Evolutionary conservation across 2,888 invertebrate species (phyloP).

Genomic region (Diaperis boleti): DNA sequence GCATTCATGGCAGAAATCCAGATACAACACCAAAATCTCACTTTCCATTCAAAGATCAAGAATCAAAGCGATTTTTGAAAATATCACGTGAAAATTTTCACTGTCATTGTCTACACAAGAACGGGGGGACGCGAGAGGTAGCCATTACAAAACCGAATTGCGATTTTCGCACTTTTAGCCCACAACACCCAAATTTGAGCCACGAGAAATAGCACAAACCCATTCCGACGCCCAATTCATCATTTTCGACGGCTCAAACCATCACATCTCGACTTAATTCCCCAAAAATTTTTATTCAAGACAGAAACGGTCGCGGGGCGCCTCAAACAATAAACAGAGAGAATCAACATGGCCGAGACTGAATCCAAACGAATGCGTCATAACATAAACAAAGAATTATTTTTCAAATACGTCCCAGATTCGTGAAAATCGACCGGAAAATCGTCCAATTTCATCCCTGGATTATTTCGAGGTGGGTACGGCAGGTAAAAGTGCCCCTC

Average conservation of each 20-base stretch:
- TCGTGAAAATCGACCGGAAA: background rate
- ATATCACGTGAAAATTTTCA: slow-evolving; percentile 67
- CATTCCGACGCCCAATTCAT: slow-evolving; percentile 51
- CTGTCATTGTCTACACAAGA: slow-evolving; percentile 74
- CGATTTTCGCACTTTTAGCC: slow-evolving; percentile 42
- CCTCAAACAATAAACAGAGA: slow-evolving; percentile 66
- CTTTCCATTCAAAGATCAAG: slow-evolving; percentile 52
- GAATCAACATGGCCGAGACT: slow-evolving; percentile 64
- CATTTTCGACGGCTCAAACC: slow-evolving; percentile 46
- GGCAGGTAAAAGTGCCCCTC: background rate
- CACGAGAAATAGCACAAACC: slow-evolving; percentile 53
- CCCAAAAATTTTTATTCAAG: slow-evolving; percentile 53
- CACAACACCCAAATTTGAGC: background rate
- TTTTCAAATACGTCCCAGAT: background rate
- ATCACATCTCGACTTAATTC: slow-evolving; percentile 44
- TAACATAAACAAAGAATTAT: slow-evolving; percentile 50
- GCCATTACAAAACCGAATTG: slow-evolving; percentile 71
- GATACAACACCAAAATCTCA: slow-evolving; percentile 49
- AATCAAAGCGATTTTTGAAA: slow-evolving; percentile 53
- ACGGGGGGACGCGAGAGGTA: slow-evolving; percentile 78
- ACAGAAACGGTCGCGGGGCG: slow-evolving; percentile 64
- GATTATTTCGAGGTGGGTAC: background rate
- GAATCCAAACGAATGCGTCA: slow-evolving; percentile 49
- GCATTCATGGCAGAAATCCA: slow-evolving; percentile 67
- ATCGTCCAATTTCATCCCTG: background rate